Evolutionary conservation across 2,113 vertebrate species (phyloP).

Genomic region (Turnix velox): DNA sequence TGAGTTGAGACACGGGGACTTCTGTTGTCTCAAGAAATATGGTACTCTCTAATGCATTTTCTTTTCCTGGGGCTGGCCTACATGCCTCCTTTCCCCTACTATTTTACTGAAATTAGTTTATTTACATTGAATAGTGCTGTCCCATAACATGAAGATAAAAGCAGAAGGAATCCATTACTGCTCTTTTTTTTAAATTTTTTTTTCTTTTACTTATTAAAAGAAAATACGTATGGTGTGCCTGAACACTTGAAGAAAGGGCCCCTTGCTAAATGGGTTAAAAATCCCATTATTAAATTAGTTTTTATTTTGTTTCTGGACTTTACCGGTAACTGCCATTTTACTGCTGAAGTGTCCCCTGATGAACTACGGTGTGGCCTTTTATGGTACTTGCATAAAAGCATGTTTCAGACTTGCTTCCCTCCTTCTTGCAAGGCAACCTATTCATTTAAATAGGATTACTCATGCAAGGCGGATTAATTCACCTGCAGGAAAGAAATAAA

Average conservation of each 20-base stretch:
- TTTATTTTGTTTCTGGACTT: constrained; percentile 45
- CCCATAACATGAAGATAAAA: background rate
- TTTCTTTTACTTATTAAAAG: background rate
- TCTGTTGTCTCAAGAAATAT: background rate
- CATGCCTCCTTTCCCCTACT: background rate
- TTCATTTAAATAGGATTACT: constrained; percentile 42
- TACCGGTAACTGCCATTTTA: constrained; percentile 19
- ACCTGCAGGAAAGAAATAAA: constrained; percentile 10
- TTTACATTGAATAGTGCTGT: background rate
- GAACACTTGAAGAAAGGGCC: background rate
- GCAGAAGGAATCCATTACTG: background rate
- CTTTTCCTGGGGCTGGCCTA: background rate
- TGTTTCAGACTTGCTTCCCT: background rate
- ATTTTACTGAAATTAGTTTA: background rate
- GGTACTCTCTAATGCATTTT: background rate
- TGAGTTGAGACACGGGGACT: background rate
- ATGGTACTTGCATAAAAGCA: background rate
- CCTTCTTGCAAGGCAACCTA: background rate
- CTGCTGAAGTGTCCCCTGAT: constrained; percentile 19
- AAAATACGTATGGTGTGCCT: background rate
- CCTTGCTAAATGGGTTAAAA: constrained; percentile 31
- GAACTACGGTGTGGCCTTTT: constrained; percentile 13
- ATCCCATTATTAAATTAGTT: constrained; percentile 28
- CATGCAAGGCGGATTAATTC: constrained; percentile 27
- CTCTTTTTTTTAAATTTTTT: background rate